phyloP scores from a whole-genome alignment of 2,797 vertebrate species.

The Sternarchorhynchus goeldii region DNA sequence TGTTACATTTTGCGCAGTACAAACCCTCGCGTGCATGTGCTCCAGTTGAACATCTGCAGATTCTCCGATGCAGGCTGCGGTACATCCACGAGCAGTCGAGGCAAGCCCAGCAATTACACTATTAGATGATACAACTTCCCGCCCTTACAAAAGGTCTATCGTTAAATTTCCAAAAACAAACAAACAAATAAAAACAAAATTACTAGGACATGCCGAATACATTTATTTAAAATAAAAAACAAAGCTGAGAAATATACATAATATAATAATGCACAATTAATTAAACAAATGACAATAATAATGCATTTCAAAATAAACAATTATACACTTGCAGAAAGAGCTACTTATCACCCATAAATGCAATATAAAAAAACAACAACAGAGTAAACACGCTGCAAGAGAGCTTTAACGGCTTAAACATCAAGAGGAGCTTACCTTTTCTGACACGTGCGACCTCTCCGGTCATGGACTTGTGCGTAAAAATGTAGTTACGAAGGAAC shows the following conservation, averaged over 20 bases:
- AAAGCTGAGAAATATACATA: neutral
- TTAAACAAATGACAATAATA: neutral
- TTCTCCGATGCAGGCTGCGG: neutral
- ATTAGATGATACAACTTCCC: neutral
- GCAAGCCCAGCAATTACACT: too few species aligned
- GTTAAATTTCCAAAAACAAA: neutral
- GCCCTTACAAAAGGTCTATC: neutral
- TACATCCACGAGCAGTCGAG: neutral
- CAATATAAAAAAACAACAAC: too few species aligned
- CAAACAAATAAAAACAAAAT: neutral
- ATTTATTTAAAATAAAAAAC: neutral
- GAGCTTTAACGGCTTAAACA: too few species aligned
- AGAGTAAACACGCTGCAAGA: neutral
- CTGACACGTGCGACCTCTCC: slow-evolving; percentile 52
- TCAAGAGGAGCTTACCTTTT: slow-evolving; percentile 57
- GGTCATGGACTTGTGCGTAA: slow-evolving; percentile 66
- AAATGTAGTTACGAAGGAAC: slow-evolving; percentile 38
- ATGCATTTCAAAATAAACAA: too few species aligned
- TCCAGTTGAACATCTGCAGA: neutral
- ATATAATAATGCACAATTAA: neutral
- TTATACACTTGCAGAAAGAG: too few species aligned
- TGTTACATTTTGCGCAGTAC: neutral
- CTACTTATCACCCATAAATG: too few species aligned
- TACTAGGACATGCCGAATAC: neutral
- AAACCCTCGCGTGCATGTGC: too few species aligned